phyloP scores from a whole-genome alignment of 1,140 invertebrate genomes.

The Oncopeltus fasciatus region DNA sequence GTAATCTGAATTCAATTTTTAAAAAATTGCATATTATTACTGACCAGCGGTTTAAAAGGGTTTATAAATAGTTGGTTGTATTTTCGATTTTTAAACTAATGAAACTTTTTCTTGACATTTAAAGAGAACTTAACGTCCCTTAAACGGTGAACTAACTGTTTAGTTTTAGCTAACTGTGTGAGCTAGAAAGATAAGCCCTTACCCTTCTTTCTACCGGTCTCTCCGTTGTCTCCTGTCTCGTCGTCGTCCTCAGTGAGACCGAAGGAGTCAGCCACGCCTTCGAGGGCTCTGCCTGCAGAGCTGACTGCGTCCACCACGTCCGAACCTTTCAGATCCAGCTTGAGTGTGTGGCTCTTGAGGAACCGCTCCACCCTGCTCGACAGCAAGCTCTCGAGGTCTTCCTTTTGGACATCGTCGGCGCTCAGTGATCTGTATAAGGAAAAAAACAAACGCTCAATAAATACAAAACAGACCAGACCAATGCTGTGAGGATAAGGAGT shows the following conservation, averaged over 20 bases:
- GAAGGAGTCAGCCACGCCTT: conserved; percentile 49
- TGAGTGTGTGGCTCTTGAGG: conserved; percentile 59
- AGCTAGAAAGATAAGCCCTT: conserved; percentile 8
- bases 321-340: conserved; percentile 67
- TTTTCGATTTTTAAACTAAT: too few species aligned
- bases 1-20: too few species aligned
- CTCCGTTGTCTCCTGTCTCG: conserved; percentile 34
- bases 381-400: conserved; percentile 46
- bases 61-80: too few species aligned
- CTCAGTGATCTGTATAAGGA: conserved; percentile 34
- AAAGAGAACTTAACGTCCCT: too few species aligned
- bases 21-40: too few species aligned
- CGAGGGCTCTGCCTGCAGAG: conserved; percentile 57
- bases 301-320: conserved; percentile 66
- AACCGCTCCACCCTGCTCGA: conserved; percentile 53
- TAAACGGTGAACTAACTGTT: too few species aligned
- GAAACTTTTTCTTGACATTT: too few species aligned
- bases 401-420: conserved; percentile 23
- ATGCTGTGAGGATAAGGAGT: too few species aligned
- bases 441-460: too few species aligned
- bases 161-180: too few species aligned
- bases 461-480: too few species aligned
- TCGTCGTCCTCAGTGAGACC: conserved; percentile 32
- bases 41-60: too few species aligned
- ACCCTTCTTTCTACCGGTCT: conserved; percentile 34